Conservation (phyloP, 2,797 vertebrate species). For the Falco novaeseelandiae region DNA sequence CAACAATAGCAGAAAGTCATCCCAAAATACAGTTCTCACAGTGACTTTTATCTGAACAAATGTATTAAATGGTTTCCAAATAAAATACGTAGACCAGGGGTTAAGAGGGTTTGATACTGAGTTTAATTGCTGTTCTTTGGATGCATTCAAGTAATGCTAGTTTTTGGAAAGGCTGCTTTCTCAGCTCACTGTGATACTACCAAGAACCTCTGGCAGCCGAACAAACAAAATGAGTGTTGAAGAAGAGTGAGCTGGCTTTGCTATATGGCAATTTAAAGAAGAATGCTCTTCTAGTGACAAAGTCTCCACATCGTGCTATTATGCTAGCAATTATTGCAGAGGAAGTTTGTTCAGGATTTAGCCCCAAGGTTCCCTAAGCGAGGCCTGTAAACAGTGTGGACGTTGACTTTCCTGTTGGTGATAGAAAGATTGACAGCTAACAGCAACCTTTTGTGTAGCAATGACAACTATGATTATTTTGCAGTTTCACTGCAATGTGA, state of each 20-base stretch:
- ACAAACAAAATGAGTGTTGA: neutral
- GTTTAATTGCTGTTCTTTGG: neutral
- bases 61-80: neutral
- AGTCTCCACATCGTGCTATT: slow-evolving; percentile 31
- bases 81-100: neutral
- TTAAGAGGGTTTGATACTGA: neutral
- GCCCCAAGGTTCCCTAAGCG: slow-evolving; percentile 63
- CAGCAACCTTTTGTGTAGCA: slow-evolving; percentile 51
- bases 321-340: slow-evolving; percentile 66
- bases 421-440: slow-evolving; percentile 68
- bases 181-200: neutral
- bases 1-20: neutral
- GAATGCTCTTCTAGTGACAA: slow-evolving; percentile 4
- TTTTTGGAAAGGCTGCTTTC: neutral
- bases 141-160: neutral
- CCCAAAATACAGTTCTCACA: neutral
- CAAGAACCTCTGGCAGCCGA: neutral
- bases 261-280: slow-evolving; percentile 2
- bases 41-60: neutral
- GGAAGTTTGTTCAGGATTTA: slow-evolving; percentile 73
- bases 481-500: slow-evolving; percentile 7
- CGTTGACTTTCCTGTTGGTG: slow-evolving; percentile 73
- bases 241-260: neutral
- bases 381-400: slow-evolving; percentile 67
- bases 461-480: slow-evolving; percentile 37